Percentiles rank a stretch among this genome's conserved stretches.
phyloP scores from a whole-genome alignment of 1,140 invertebrate species.

The Thaumetopoea pityocampa region DNA sequence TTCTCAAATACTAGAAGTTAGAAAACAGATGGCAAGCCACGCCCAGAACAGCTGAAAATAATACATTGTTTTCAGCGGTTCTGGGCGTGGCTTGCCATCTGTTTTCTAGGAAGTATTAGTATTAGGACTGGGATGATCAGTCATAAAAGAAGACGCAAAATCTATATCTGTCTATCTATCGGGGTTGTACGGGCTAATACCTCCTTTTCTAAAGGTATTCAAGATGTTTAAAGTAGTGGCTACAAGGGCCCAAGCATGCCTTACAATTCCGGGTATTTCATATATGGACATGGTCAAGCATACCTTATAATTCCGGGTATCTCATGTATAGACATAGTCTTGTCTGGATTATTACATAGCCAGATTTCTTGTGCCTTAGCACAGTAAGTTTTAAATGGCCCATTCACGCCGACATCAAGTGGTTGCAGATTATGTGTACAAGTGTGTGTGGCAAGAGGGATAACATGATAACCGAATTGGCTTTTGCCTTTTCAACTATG shows the following conservation, averaged over 20 bases:
- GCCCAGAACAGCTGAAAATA: too few species aligned
- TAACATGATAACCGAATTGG: constrained; percentile 39
- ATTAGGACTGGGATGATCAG: too few species aligned
- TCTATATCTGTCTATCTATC: too few species aligned
- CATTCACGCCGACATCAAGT: constrained; percentile 39
- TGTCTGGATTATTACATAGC: constrained; percentile 19
- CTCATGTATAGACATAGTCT: constrained; percentile 23
- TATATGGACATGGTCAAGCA: constrained; percentile 22
- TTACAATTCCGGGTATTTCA: constrained; percentile 20
- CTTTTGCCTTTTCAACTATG: constrained; percentile 32
- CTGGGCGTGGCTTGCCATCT: too few species aligned
- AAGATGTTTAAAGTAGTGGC: constrained; percentile 4
- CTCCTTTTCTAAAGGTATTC: too few species aligned
- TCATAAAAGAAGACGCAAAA: too few species aligned
- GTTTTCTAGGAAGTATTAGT: too few species aligned
- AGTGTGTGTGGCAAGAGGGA: constrained; percentile 67
- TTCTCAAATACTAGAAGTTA: too few species aligned
- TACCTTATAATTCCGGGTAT: constrained; percentile 16
- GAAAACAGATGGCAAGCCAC: too few species aligned
- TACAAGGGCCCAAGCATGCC: constrained; percentile 10
- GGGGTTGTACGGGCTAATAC: too few species aligned
- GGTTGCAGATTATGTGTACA: constrained; percentile 63
- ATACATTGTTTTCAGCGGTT: too few species aligned
- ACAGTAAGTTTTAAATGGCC: constrained; percentile 14
- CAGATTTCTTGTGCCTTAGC: constrained; percentile 18